Evolutionary conservation across 2,888 invertebrate genomes (phyloP).

Genomic region (Amphiduros pacificus): DNA sequence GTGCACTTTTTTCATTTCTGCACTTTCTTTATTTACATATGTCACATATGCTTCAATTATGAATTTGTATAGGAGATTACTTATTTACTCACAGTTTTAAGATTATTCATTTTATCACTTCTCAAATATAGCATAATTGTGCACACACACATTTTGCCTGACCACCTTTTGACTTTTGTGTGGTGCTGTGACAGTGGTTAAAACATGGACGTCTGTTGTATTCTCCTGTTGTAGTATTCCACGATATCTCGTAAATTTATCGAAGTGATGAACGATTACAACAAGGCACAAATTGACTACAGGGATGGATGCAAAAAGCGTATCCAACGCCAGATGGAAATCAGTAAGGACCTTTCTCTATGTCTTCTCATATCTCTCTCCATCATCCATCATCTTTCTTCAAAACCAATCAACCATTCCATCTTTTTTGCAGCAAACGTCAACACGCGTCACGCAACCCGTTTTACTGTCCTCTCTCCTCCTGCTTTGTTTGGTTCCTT

Average conservation of each 20-base stretch:
- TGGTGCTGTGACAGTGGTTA: no score
- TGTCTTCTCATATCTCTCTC: neutral
- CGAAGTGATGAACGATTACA: conserved; percentile 58
- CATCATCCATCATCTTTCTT: neutral
- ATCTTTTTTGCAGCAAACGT: neutral
- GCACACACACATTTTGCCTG: no score
- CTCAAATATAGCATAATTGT: no score
- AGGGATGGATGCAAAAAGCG: conserved; percentile 57
- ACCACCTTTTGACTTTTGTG: no score
- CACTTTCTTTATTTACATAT: no score
- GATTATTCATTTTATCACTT: no score
- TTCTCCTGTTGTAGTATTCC: conserved; percentile 56
- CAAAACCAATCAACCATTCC: neutral
- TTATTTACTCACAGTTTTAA: no score
- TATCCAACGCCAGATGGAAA: conserved; percentile 59
- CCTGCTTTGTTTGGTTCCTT: neutral
- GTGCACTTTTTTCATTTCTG: no score
- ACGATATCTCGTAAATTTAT: conserved; percentile 59
- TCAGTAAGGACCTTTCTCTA: conserved; percentile 48
- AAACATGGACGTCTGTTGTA: no score
- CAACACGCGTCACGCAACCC: neutral
- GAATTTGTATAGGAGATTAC: no score
- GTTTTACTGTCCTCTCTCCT: neutral
- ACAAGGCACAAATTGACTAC: conserved; percentile 58
- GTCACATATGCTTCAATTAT: no score